Evolutionary conservation across 1,140 invertebrate species (phyloP), one percentile per base, ranked within the genome.

Genomic region (Apis cerana): DNA sequence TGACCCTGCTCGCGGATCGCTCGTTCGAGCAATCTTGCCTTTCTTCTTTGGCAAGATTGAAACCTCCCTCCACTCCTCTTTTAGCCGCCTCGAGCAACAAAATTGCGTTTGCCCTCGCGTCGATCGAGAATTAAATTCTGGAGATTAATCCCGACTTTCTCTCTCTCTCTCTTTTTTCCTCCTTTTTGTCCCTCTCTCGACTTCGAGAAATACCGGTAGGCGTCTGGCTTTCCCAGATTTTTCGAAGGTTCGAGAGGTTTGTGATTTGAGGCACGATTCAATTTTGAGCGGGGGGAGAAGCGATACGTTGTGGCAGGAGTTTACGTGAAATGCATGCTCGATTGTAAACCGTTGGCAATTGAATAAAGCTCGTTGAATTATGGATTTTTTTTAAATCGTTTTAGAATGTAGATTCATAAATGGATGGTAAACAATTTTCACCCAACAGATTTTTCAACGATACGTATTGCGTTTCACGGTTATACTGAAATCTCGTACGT

Each of bases 1-100:
- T 75, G 87, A 85, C 86, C 86, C 56, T 75, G 58, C 79, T 43
- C 71, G 71, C 62, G 80, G 81, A 85, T 88, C 79, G 80, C 68
- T 76, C 82, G 62, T 82, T 69, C 27, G 54, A 76, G 62, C 64
- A 68, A 76, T 82, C 80, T 82, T 61, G 72, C 64, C 64, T 75
- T 59, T 59, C 80, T 68, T 76, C 72, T 68, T 76, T 59, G 80
- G 80, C 64, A 68, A 76, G 80, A 82, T 82, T 75, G 80, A 76
- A 82, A 82, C 67, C 27, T 21, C 33, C 43, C 19, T 12, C 21
- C 27, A 2, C 48, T 15, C 48, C 48, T 23, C 50, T 15, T n/a
- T 78, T 78, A 82, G 68, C 58, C 80, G 67, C 48, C 54, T 52
- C 62, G 52, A 27, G 80, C 74, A 59, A 50, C 74, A 33, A 76